Base-by-base conservation (phyloP, 2,113 vertebrate genomes). In the Microtus oregoni region DNA sequence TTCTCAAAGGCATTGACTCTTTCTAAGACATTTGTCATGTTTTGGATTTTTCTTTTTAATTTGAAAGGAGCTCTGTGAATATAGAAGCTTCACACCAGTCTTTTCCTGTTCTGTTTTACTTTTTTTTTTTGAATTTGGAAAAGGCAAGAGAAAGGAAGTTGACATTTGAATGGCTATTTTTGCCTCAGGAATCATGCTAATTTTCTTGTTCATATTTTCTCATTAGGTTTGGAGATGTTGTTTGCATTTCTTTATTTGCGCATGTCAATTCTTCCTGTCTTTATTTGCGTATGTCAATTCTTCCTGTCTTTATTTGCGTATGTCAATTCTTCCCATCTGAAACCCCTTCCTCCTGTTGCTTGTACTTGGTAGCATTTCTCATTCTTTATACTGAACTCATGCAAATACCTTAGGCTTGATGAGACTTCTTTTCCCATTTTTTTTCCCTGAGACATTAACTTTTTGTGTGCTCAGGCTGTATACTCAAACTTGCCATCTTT, bases 61-160 rank as follows among this genome's bases (percentile, higher is more conserved):
- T 90, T 81, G 47, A 88, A 89, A 95, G 78, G 41, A 94, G 7
- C 0, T 8, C 26, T 55, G 9, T 11, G 24, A n/a, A 41, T 50
- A 9, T 9, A 79, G 52, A 83, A 28, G 5, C 28, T 24, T 85
- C 52, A 78, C 4, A 73, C 41, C 52, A 68, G 35, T 78, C 50
- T 67, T 93, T 26, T 85, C 19, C 14, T 14, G n/a, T 92, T 90
- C 52, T 83, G 55, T 55, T 90, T 94, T 13, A 83, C 30, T 44
- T 94, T 61, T 67, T n/a, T n/a, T 67, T 44, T 95, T 61, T 67
- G 22, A 92, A 28, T 73, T 52, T 67, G 61, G 38, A 70, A 90
- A 90, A 19, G 28, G 52, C 44, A 90, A 81, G 78, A 93, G 68
- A 92, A 95, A 95, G 50, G 55, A 95, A 68, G 47, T 44, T 90